phyloP scores from a whole-genome alignment of 2,113 vertebrate species.

The Progne subis region DNA sequence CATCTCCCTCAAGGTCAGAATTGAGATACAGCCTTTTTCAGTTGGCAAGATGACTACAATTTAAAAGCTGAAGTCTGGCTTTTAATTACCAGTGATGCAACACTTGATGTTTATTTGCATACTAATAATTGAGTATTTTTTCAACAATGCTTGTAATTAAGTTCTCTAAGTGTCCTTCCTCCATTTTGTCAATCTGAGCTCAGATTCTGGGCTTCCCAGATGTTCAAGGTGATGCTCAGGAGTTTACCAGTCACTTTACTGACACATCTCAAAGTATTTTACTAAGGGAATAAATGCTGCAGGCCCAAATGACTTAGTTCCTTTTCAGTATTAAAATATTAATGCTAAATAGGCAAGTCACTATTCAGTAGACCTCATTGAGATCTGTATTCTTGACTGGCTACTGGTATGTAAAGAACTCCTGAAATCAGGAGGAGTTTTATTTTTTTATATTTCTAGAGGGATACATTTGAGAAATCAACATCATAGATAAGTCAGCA shows the following conservation, averaged over 20 bases:
- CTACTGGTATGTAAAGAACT: background rate
- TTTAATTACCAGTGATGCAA: background rate
- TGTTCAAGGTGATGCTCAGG: background rate
- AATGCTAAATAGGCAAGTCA: background rate
- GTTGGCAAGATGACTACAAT: background rate
- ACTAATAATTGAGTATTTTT: background rate
- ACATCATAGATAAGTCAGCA: background rate
- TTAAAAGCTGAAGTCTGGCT: background rate
- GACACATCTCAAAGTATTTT: background rate
- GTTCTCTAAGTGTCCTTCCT: background rate
- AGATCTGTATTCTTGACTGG: background rate
- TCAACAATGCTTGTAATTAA: background rate
- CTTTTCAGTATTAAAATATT: background rate
- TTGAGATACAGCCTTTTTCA: background rate
- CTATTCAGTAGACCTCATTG: background rate
- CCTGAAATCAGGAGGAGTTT: background rate
- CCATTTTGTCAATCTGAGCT: background rate
- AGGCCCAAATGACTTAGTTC: background rate
- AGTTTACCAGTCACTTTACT: background rate
- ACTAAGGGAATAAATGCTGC: background rate
- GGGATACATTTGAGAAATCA: background rate
- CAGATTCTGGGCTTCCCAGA: background rate
- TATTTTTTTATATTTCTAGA: background rate
- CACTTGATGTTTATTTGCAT: background rate
- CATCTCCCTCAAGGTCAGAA: background rate